Evolutionary conservation across 1,140 invertebrate genomes (phyloP), one percentile per base, ranked within the genome.

Genomic region (Philotrypesis tridentata): DNA sequence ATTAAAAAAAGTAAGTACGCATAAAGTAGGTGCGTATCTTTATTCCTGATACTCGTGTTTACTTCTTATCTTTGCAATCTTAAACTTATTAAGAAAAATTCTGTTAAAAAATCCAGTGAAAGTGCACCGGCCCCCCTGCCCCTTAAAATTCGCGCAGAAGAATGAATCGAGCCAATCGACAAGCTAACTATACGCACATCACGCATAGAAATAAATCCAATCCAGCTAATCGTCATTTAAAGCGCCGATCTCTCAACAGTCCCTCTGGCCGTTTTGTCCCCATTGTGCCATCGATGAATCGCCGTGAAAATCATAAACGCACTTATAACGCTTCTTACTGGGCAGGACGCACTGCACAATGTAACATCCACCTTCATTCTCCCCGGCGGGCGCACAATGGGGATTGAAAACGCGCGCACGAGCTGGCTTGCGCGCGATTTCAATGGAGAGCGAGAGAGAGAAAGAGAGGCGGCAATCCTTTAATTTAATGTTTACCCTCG

Each of bases 401-500:
- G 21, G 21, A 1, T 31, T 63, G 74, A n/a, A 65, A 40, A 33
- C 31, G 67, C 6, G 63, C 12, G 43, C 76, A 60, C 65, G 43
- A 71, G 65, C 4, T 37, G n/a, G 25, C 65, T 40, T 21, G 31
- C 67, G 0, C 40, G 40, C 21, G 29, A 70, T 68, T 55, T 55
- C 48, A 55, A 55, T 55, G 48, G 48, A 48, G 40, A 72, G 72
- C 40, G n/a, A n/a, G n/a, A n/a, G n/a, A n/a, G n/a, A n/a, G n/a
- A n/a, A n/a, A n/a, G n/a, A 43, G 31, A 72, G 67, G 37, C 37
- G 48, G 48, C 37, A 74, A 68, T 75, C 72, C 63, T 85, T 89
- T 87, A 85, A 89, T 89, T 87, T 86, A 78, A 88, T 90, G 88
- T 91, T 90, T 91, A 86, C 82, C 76, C 48, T 82, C 85, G 84